These are phyloP conservation scores for Phalacrocorax carbo DNA, from an alignment of 2,113 vertebrate genomes.

Conservation along the genomic window DNA sequence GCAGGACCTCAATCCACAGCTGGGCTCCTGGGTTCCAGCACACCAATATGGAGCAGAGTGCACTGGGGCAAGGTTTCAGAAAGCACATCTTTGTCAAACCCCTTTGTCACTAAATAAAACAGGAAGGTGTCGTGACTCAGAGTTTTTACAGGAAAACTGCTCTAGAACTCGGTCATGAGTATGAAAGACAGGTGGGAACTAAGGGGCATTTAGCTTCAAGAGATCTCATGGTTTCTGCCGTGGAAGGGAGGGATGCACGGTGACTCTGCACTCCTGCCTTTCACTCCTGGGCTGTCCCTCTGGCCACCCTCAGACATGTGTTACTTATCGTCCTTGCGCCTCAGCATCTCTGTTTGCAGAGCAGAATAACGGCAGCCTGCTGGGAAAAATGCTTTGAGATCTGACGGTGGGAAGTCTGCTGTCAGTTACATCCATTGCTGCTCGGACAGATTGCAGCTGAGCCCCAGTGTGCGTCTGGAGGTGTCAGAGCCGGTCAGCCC, in stretches of 20 bases:
- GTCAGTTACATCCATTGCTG: not conserved
- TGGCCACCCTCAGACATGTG: too few species aligned
- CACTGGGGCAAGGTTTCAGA: not conserved
- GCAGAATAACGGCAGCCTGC: not conserved
- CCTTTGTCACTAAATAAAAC: not conserved
- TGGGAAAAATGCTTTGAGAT: not conserved
- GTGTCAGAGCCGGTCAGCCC: not conserved
- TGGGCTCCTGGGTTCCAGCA: not conserved
- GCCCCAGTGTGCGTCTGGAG: fast-evolving
- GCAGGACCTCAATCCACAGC: not conserved
- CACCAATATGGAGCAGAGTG: not conserved
- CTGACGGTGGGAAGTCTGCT: not conserved
- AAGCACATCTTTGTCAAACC: not conserved
- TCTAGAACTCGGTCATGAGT: not conserved
- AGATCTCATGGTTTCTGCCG: not conserved
- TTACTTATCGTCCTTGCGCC: not conserved
- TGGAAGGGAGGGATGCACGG: not conserved
- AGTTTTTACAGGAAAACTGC: not conserved
- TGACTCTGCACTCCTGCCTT: not conserved
- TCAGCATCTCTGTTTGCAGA: not conserved
- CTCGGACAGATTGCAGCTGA: not conserved
- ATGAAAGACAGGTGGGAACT: not conserved
- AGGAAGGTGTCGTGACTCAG: not conserved
- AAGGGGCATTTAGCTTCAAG: not conserved
- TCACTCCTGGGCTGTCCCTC: not conserved